Base-by-base conservation (phyloP, 2,113 vertebrate species). In the Henicopernis longicauda region DNA sequence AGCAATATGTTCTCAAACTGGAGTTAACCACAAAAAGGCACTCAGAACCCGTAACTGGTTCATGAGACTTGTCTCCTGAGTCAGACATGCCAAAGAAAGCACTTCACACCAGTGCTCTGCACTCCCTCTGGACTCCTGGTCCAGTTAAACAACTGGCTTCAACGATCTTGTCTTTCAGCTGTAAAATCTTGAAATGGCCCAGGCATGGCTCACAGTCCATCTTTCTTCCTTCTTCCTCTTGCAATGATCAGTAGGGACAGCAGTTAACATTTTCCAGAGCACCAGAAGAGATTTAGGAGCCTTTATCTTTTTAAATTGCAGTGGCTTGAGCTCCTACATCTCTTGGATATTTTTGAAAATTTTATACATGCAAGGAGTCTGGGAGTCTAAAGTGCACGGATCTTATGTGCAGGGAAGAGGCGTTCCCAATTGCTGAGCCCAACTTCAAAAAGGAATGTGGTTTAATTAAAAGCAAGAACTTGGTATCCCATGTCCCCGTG, bases 21-120 rank as follows among this genome's bases (percentile, higher is more conserved):
- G 27, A 85, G 61, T 34, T 72, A 61, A 86, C 79, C 95, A 93
- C 92, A 96, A 79, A 93, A 89, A 93, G 85, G 80, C 61, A 49
- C 72, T 95, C 57, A 59, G 89, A 84, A 54, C 31, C 72, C 10
- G 1, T 26, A 89, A 81, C 92, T 71, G 31, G 38, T 61, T 74
- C 89, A 20, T 76, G 74, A 70, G 59, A 45, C 42, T 61, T 92
- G 67, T 86, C 50, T 92, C 58, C 82, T 65, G 61, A 82, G 55
- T 23, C 3, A 2, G 13, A 86, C 34, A 20, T 61, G 82, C 86
- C 82, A 95, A 93, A 89, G 62, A 88, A 95, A 87, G 7, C 82
- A 81, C 44, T 97, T 90, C 82, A 42, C 50, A 86, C 40, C 40
- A 32, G 71, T 72, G 58, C 38, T 89, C 55, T 94, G 72, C 26